These are phyloP conservation scores for Amphipyra berbera DNA, from an alignment of 2,888 invertebrate species.

Conservation along the genomic window DNA sequence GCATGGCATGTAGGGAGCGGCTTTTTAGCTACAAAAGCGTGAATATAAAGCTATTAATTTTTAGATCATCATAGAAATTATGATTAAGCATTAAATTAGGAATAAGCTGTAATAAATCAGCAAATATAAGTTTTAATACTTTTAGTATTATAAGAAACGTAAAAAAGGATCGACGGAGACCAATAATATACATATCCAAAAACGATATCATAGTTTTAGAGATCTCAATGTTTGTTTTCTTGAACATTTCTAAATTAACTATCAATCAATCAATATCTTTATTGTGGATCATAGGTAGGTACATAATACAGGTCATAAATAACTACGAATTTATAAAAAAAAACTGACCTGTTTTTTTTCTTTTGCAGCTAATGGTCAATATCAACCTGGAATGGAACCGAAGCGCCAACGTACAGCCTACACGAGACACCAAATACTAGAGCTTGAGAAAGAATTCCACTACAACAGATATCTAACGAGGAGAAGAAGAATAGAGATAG, in stretches of 20 bases:
- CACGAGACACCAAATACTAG: conserved; percentile 99
- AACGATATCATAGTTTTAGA: no score
- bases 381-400: conserved; percentile 97
- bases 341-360: conserved; percentile 63
- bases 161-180: no score
- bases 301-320: no score
- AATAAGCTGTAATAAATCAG: no score
- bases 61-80: conserved; percentile 1
- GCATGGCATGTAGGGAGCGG: neutral
- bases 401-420: conserved; percentile 99
- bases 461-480: conserved; percentile 99
- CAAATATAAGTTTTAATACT: no score
- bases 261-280: no score
- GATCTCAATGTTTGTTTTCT: no score
- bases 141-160: no score
- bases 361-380: conserved; percentile 95
- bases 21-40: neutral
- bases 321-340: neutral
- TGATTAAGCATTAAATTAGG: no score
- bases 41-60: neutral
- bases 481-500: conserved; percentile 98
- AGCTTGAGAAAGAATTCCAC: conserved; percentile 99
- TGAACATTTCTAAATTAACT: no score
- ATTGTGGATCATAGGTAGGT: no score
- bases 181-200: no score